phyloP scores from a whole-genome alignment of 2,797 vertebrate genomes.

The Pipistrellus pipistrellus region DNA sequence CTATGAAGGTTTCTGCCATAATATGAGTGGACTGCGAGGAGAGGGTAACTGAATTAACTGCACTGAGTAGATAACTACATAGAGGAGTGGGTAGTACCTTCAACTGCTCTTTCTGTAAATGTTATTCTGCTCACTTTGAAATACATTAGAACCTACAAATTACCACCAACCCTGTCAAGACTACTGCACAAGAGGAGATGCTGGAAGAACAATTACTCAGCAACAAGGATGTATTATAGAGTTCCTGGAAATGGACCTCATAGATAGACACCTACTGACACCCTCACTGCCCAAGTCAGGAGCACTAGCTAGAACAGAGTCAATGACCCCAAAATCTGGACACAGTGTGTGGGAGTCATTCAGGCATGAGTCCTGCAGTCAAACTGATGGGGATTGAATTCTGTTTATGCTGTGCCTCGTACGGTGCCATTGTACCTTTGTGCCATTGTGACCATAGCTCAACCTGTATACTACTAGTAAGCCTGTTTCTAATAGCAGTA shows the following conservation, averaged over 20 bases:
- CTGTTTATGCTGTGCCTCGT: neutral
- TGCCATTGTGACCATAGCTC: neutral
- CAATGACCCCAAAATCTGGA: neutral
- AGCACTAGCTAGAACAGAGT: neutral
- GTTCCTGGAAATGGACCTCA: neutral
- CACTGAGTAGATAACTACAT: neutral
- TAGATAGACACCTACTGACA: neutral
- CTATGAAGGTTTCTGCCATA: conserved; percentile 1
- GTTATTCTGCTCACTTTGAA: neutral
- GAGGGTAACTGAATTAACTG: neutral
- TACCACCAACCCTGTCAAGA: neutral
- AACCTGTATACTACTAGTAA: neutral
- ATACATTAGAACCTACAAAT: neutral
- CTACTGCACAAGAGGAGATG: neutral
- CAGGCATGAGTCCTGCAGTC: neutral
- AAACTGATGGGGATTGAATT: neutral
- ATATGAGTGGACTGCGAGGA: neutral
- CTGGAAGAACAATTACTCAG: neutral
- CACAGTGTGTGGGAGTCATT: neutral
- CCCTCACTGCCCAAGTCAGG: neutral
- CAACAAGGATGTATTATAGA: neutral
- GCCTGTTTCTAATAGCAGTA: neutral
- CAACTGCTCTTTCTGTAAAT: neutral
- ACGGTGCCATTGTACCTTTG: neutral
- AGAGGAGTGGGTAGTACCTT: neutral